Evolutionary conservation across 2,797 vertebrate species (phyloP).

Genomic region (Artibeus lituratus): DNA sequence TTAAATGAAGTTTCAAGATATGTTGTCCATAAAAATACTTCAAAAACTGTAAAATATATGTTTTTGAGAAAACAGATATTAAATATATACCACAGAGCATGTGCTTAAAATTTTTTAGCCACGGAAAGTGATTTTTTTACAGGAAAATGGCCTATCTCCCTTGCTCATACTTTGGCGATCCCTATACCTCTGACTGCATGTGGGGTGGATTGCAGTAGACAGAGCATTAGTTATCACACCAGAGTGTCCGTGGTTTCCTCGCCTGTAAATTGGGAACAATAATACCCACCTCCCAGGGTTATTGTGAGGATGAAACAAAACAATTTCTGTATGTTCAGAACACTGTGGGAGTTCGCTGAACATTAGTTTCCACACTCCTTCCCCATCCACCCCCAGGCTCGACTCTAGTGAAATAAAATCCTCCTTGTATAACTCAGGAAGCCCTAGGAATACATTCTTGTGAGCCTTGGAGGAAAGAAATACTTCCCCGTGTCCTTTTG

Average conservation of each 20-base stretch:
- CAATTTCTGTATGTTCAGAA: neutral
- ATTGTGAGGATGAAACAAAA: conserved; percentile 14
- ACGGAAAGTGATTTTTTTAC: neutral
- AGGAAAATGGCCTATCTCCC: neutral
- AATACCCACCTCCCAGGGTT: neutral
- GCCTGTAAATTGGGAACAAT: neutral
- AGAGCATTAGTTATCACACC: neutral
- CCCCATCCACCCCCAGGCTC: neutral
- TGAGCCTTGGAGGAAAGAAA: conserved; percentile 60
- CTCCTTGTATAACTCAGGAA: conserved; percentile 65
- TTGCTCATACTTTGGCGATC: neutral
- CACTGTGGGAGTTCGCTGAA: neutral
- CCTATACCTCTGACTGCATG: neutral
- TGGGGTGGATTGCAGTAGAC: neutral
- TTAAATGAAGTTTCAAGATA: neutral
- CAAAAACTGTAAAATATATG: neutral
- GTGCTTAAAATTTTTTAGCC: neutral
- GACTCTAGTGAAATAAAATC: conserved; percentile 64
- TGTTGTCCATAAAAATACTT: neutral
- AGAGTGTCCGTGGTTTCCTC: neutral
- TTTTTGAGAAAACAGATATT: neutral
- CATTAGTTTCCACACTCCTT: neutral
- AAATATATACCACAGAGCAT: neutral
- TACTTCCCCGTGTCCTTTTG: conserved; percentile 53
- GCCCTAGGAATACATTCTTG: conserved; percentile 69